Evolutionary conservation across 2,113 vertebrate genomes (phyloP).

Genomic region (Labeo rohita): DNA sequence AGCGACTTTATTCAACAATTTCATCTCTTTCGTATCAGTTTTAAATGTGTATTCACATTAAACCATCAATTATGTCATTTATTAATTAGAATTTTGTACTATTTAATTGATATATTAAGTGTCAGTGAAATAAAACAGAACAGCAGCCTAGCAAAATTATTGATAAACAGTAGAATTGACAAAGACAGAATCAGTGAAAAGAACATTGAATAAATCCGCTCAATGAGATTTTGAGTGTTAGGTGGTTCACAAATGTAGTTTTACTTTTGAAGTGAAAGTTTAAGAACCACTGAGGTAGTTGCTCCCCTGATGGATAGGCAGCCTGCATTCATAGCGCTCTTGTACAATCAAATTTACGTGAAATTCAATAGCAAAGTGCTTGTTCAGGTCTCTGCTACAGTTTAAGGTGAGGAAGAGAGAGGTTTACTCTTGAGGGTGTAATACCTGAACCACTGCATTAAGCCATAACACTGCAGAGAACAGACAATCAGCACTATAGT

Average conservation of each 20-base stretch:
- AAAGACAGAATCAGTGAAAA: neutral
- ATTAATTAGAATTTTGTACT: too few species aligned
- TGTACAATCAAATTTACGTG: slow-evolving; percentile 30
- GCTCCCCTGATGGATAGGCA: slow-evolving; percentile 39
- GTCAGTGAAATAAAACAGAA: neutral
- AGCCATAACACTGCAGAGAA: slow-evolving; percentile 55
- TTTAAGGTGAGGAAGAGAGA: slow-evolving; percentile 14
- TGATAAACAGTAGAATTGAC: neutral
- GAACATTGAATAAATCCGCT: neutral
- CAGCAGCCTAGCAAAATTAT: neutral
- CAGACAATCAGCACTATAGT: slow-evolving; percentile 62
- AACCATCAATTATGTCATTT: too few species aligned
- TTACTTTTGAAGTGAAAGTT: slow-evolving; percentile 16
- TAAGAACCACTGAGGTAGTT: neutral
- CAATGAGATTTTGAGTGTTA: neutral
- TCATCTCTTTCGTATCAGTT: too few species aligned
- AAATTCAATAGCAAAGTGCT: slow-evolving; percentile 51
- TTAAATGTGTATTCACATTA: too few species aligned
- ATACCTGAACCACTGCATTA: slow-evolving; percentile 47
- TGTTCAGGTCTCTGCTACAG: slow-evolving; percentile 35
- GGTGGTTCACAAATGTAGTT: neutral
- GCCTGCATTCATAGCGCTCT: slow-evolving; percentile 38
- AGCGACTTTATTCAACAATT: too few species aligned
- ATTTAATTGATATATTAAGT: too few species aligned
- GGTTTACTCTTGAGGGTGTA: slow-evolving; percentile 24